phyloP scores from a whole-genome alignment of 2,888 invertebrate species.

The Tolmerus cingulatus region DNA sequence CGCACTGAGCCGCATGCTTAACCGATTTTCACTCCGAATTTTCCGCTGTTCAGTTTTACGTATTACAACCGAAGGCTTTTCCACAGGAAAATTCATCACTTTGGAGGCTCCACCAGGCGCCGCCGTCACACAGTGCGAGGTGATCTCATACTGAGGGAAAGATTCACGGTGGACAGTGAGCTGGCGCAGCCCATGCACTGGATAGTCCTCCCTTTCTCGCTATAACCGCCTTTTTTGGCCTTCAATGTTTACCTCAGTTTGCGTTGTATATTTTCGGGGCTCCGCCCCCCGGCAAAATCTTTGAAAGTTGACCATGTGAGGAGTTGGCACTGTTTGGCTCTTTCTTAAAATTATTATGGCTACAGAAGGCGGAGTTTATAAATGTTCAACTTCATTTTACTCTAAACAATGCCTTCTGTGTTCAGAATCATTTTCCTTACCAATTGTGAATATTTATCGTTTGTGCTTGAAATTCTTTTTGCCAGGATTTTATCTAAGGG shows the following conservation, averaged over 20 bases:
- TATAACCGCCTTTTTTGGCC: background rate
- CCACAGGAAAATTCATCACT: background rate
- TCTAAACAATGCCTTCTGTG: background rate
- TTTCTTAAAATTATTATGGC: background rate
- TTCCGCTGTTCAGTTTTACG: background rate
- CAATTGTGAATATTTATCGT: background rate
- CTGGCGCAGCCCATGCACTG: background rate
- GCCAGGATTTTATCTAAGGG: background rate
- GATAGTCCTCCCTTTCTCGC: background rate
- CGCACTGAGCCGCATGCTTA: background rate
- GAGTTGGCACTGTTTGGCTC: background rate
- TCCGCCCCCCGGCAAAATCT: background rate
- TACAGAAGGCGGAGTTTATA: background rate
- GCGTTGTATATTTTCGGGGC: background rate
- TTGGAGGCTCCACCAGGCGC: background rate
- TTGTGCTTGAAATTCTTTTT: background rate
- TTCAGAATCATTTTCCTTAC: background rate
- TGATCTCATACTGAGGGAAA: conserved; percentile 14
- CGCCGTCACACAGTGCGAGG: conserved; percentile 26
- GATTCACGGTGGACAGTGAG: background rate
- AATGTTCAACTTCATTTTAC: background rate
- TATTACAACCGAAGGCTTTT: background rate
- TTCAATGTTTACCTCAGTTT: background rate
- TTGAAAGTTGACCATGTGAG: background rate
- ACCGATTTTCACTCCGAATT: background rate